Evolutionary conservation across 2,888 invertebrate species (phyloP).

Genomic region (Aphidius colemani): DNA sequence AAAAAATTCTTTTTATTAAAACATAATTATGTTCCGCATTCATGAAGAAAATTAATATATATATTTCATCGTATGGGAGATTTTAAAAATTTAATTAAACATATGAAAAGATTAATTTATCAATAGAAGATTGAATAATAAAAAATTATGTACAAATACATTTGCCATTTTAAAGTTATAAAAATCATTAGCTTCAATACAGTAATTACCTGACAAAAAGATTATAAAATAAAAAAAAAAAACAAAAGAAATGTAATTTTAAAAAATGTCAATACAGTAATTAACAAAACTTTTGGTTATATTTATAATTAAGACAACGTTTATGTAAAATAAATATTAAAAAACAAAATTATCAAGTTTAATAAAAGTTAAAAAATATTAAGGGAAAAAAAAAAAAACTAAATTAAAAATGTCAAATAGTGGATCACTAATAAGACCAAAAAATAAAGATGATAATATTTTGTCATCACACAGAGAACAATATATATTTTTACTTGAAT

Average conservation of each 20-base stretch:
- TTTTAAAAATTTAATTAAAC: no score
- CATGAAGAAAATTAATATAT: no score
- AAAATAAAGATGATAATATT: neutral
- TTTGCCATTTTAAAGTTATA: no score
- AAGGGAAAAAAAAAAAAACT: conserved; percentile 6
- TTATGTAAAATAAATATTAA: neutral
- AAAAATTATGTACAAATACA: no score
- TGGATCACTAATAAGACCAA: conserved; percentile 12
- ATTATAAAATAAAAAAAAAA: neutral
- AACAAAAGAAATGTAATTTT: neutral
- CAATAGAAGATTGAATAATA: no score
- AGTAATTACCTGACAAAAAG: no score
- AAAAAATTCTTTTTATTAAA: no score
- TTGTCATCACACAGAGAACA: conserved; percentile 38
- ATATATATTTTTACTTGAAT: conserved; percentile 67
- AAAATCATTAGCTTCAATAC: no score
- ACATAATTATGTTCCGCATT: no score
- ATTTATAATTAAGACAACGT: neutral
- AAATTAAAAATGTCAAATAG: conserved; percentile 23
- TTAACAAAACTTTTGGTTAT: conserved; percentile 6
- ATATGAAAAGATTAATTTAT: no score
- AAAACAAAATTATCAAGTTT: conserved; percentile 16
- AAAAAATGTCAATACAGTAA: neutral
- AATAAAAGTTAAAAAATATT: neutral
- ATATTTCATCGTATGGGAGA: no score